Evolutionary conservation across 1,140 invertebrate genomes (phyloP), one percentile per base, ranked within the genome.

Genomic region (Vollenhovia emeryi): DNA sequence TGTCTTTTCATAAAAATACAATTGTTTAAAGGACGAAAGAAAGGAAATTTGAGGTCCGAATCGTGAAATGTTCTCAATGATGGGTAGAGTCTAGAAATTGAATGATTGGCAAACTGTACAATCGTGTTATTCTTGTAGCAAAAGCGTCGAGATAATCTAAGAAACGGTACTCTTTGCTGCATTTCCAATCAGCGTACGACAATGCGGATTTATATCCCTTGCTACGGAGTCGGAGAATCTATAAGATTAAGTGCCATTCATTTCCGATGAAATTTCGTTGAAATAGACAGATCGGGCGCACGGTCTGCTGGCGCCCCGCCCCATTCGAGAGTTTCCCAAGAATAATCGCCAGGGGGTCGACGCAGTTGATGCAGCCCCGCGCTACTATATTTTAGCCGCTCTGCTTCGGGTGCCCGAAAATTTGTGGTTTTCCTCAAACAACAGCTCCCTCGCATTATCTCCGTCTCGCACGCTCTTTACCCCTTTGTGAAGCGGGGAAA

Each of bases 311-410:
- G 24, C n/a, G 18, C 30, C 13, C n/a, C 69, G 85, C 90, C 50
- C 85, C 87, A 79, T 89, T 90, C 84, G 64, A 78, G 88, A 89
- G 90, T 93, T 84, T 87, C 92, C 93, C 90, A 86, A 64, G 57
- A 84, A 33, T 57, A 84, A 91, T 87, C 93, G 90, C 88, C 91
- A 84, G 91, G 93, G 92, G 93, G 87, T 88, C 87, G 76, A 62
- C 9, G 6, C 9, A 30, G 11, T 64, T 15, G 36, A 7, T 59
- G 55, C 36, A 6, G 6, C 57, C 40, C n/a, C 1, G 60, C n/a
- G 75, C 75, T 68, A 79, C 75, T 8, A 50, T 40, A 68, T 79
- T 79, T 79, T 18, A 68, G 18, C 57, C 36, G 24, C 8, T 48
- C 62, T 18, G n/a, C 75, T 62, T 24, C 60, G 64, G 57, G 73